Base-by-base conservation (phyloP, 2,888 invertebrate genomes). In the Cerceris rybyensis region DNA sequence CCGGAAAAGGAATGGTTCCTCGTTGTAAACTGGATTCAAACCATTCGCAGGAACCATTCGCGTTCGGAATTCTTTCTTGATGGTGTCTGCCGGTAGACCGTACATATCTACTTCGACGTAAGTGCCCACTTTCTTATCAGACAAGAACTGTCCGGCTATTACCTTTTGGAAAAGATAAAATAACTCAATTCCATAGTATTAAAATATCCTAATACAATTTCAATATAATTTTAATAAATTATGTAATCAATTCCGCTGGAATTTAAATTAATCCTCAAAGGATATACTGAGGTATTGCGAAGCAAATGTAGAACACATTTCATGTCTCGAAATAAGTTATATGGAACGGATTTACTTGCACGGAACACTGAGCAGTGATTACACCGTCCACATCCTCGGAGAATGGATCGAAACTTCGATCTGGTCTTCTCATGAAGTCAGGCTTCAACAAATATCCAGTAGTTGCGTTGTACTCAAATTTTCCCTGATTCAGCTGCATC, bases 101-200 rank as follows among this genome's bases (percentile, higher is more conserved):
- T 95, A 96, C 96, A 96, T 96, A 90, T 96, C 96, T 46, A 96
- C 96, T 90, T 96, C 96, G 17, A 96, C 96, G 90, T 95, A 96
- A 5, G 96, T 96, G n/a, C 95, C 95, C 5, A 95, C 94, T 90
- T 95, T 95, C 87, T 95, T 95, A 87, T 96, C 95, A 0, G 95
- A 95, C 85, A 96, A 93, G 89, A 96, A 96, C 91, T 96, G 96
- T 2, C 95, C 96, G 17, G 95, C 95, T 83, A 96, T 95, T 9
- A 96, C 94, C 94, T 80, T 42, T 8, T 0, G 43, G 49, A 55
- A 14, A 11, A 46, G n/a, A 28, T 28, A 28, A 2, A 28, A 28
- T 28, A 28, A 28, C 4, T 28, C 28, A 28, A 28, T 28, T 28
- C 28, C 28, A 28, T 4, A 28, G 2, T 2, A 28, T 28, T 28